Evolutionary conservation across 1,140 invertebrate genomes (phyloP).

Genomic region (Campoletis sonorensis): DNA sequence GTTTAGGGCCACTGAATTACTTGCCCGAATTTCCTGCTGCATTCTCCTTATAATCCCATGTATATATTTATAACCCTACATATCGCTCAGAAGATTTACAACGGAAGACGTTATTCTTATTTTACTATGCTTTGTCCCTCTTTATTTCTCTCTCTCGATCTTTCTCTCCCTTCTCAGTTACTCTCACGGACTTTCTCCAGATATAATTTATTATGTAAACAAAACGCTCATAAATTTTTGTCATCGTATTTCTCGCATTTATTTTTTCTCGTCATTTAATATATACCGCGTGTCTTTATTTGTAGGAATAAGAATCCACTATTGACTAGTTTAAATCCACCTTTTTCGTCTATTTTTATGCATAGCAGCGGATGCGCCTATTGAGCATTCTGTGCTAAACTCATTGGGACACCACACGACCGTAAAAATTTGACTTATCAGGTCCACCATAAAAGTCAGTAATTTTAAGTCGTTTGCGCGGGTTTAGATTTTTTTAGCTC

Average conservation of each 20-base stretch:
- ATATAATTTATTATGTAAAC: background rate
- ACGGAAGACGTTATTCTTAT: background rate
- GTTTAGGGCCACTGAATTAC: background rate
- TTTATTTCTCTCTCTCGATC: background rate
- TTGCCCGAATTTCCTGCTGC: background rate
- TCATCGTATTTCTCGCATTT: background rate
- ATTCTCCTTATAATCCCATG: background rate
- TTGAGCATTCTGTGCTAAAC: too few species aligned
- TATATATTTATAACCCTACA: constrained; percentile 6
- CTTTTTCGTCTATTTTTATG: too few species aligned
- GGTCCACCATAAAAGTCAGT: too few species aligned
- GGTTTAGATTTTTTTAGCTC: too few species aligned
- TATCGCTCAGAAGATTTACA: background rate
- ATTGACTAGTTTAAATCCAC: too few species aligned
- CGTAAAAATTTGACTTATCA: too few species aligned
- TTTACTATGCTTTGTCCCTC: background rate
- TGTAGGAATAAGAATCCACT: too few species aligned
- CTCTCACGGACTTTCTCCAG: background rate
- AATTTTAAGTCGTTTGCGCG: too few species aligned
- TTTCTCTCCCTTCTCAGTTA: background rate
- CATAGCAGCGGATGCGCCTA: too few species aligned
- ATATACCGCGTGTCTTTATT: too few species aligned
- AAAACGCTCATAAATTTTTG: background rate
- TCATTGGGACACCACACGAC: too few species aligned
- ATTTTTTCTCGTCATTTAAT: background rate